These are phyloP conservation scores for Neopipo cinnamomea DNA, from an alignment of 2,113 vertebrate genomes.

Conservation along the genomic window DNA sequence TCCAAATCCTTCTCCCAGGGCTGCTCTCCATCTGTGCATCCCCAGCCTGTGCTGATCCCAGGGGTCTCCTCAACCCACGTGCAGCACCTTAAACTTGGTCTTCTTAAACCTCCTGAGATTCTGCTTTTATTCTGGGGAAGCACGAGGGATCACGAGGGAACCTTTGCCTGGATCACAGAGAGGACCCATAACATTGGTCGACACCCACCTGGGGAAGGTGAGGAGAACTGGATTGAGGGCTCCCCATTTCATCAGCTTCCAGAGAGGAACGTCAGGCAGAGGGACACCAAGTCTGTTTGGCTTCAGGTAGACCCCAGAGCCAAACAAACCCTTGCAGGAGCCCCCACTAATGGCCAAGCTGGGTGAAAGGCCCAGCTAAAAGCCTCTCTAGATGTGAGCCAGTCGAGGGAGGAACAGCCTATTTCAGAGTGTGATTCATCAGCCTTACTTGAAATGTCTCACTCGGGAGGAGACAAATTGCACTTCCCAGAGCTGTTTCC, in stretches of 20 bases:
- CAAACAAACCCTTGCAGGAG: not conserved
- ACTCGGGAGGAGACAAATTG: not conserved
- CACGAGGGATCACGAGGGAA: accelerated
- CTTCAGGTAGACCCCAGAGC: not conserved
- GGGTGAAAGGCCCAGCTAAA: not conserved
- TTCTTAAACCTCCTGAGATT: too few species aligned
- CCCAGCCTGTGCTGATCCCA: too few species aligned
- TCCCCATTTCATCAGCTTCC: not conserved
- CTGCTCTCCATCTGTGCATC: too few species aligned
- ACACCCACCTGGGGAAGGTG: not conserved
- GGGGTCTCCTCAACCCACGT: too few species aligned
- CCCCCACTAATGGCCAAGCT: not conserved
- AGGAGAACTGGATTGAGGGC: accelerated
- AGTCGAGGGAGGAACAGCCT: not conserved
- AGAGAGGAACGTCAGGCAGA: not conserved
- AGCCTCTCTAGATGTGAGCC: not conserved
- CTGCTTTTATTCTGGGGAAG: not conserved
- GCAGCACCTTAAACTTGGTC: too few species aligned
- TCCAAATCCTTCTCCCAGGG: too few species aligned
- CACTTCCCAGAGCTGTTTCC: constrained; percentile 4
- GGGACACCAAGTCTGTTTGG: not conserved
- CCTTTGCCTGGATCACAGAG: not conserved
- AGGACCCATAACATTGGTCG: not conserved
- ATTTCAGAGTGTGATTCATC: not conserved
- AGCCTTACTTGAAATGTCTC: not conserved